Base-by-base conservation (phyloP, 2,113 vertebrate genomes). In the Antechinus flavipes region DNA sequence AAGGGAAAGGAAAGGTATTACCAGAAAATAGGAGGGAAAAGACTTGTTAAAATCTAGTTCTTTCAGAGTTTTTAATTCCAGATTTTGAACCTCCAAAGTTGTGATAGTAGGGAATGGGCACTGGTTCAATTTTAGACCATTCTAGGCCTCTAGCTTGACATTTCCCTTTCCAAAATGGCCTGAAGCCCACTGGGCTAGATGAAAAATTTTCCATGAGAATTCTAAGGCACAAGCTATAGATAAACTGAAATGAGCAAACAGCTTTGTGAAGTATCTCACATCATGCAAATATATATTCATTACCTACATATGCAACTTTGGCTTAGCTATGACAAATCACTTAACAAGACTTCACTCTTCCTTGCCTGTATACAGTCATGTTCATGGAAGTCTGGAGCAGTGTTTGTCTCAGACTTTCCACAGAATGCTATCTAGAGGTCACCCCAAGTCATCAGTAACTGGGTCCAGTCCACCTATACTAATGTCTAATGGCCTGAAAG, bases 401-500 rank as follows among this genome's bases (percentile, higher is more conserved):
- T 68, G 12, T 68, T 68, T 68, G 11, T 84, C 35, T 84, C 68
- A 84, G 68, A 42, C n/a, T 42, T 84, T 76, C 19, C 68, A 84
- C 35, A 76, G 16, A 76, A 76, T 76, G 35, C 35, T 76, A 76
- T 76, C 35, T 16, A 42, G 68, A 84, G 14, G 54, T 54, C 50
- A 50, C 50, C 50, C 50, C 50, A 50, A 50, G 58, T 35, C 89
- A 46, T 53, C 8, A 25, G 35, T 52, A 84, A 84, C 35, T 84
- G n/a, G 22, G 25, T 50, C n/a, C n/a, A 30, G 50, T 61, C 91
- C 55, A 92, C 52, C 91, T 84, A 46, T 27, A 92, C 0, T 42
- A 93, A n/a, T 54, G 54, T 94, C 91, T 91, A 46, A 54, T 96
- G 50, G 49, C 84, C 91, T n/a, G n/a, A 54, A 50, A 50, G 92